Conservation (phyloP, 1,140 invertebrate species). For the Asbolus verrucosus region DNA sequence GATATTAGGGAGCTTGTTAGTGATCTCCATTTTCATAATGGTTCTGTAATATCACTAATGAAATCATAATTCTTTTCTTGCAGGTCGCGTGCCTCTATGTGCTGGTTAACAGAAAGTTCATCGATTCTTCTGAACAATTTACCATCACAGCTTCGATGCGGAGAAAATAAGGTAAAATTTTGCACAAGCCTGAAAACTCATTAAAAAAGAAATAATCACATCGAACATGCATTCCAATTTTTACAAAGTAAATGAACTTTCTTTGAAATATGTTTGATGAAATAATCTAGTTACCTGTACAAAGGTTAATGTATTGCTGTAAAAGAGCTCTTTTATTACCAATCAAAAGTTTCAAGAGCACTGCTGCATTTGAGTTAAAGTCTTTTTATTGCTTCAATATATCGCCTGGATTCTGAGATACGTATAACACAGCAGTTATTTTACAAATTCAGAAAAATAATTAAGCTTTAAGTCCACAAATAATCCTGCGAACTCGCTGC, state of each 20-base stretch:
- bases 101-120: constrained; percentile 33
- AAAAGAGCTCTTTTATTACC: constrained; percentile 12
- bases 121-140: constrained; percentile 32
- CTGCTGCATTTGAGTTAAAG: constrained; percentile 2
- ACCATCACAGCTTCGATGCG: neutral
- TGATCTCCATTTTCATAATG: constrained; percentile 28
- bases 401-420: too few relatives aligned
- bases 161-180: constrained; percentile 13
- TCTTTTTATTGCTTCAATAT: neutral
- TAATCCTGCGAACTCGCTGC: too few relatives aligned
- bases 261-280: neutral
- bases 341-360: constrained; percentile 22
- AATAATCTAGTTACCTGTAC: constrained; percentile 10
- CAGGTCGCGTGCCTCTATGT: constrained; percentile 43
- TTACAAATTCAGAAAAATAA: constrained; percentile 3
- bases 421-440: neutral
- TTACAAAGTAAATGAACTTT: neutral
- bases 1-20: constrained; percentile 24
- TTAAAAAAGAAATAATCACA: constrained; percentile 1
- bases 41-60: constrained; percentile 45
- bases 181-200: neutral
- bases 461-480: too few relatives aligned
- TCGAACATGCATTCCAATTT: neutral
- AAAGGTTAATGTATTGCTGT: neutral
- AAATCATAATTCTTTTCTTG: constrained; percentile 49